Evolutionary conservation across 2,888 invertebrate species (phyloP), one percentile per base, ranked within the genome.

Genomic region (Dryocosmus kuriphilus): DNA sequence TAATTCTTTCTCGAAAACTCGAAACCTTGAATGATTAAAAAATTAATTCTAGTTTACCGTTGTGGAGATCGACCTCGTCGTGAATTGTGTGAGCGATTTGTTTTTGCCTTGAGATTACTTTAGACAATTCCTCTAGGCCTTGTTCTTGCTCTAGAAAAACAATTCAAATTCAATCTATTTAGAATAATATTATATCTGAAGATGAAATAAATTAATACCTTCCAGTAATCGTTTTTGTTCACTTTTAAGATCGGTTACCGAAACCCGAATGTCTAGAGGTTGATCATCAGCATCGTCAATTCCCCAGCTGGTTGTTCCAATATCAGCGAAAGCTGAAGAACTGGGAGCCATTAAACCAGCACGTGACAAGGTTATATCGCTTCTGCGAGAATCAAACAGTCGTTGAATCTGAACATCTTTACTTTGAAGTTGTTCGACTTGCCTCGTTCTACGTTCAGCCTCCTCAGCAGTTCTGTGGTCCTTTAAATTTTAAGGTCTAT

Each of bases 31-130:
- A 51, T 41, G 19, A 73, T n/a, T 30, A 65, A 38, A 38, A 35
- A 35, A 5, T 19, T 57, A 71, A 62, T 75, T 76, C 79, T 74
- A 51, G 41, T 61, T 80, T 90, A 96, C 96, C 96, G 93, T 96
- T 96, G 87, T 97, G 97, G 82, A 94, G 92, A 86, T 95, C 95
- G 0, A 97, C 96, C 92, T 97, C 97, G 86, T 93, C 93, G 16
- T 95, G 94, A 84, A 97, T 95, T 71, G 94, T 95, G 67, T 94
- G 92, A 9, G 96, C 96, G 86, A 97, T 94, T 85, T 95, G 93
- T 86, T 96, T 96, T 88, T 97, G 97, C 8, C 96, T 92, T 0
- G 94, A 93, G 78, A 97, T 95, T 7, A 96, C 95, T 88, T 95
- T 94, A 0, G 96, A 95, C 65, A 97, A 92, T 75, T 93, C 94